A percentile compares a stretch with the other conserved stretches of the same genome.
Evolutionary conservation across 2,888 invertebrate genomes (phyloP).

Genomic region (Augiades crinisus): DNA sequence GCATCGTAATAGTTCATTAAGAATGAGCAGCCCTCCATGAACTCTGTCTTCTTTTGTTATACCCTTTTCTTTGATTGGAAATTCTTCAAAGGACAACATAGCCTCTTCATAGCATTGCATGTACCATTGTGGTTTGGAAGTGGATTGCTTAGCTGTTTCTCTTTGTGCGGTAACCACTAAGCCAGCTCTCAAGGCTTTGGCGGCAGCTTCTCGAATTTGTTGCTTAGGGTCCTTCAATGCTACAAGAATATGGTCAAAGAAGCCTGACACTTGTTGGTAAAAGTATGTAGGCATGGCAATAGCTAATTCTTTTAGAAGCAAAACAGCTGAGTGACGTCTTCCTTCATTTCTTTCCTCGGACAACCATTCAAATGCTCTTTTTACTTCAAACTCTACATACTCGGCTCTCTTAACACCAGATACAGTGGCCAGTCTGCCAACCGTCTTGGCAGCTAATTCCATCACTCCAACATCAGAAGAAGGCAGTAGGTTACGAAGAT

Average conservation of each 20-base stretch:
- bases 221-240: conserved; percentile 96
- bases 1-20: conserved; percentile 96
- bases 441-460: conserved; percentile 97
- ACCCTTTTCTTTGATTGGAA: conserved; percentile 85
- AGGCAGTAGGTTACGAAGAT: conserved; percentile 93
- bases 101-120: conserved; percentile 97
- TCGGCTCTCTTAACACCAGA: conserved; percentile 97
- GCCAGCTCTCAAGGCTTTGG: conserved; percentile 96
- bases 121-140: conserved; percentile 94
- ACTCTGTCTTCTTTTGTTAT: conserved; percentile 93
- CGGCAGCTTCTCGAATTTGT: conserved; percentile 94
- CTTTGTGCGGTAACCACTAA: conserved; percentile 97
- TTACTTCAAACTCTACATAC: conserved; percentile 99
- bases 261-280: conserved; percentile 95
- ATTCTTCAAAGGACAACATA: conserved; percentile 88
- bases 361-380: conserved; percentile 97
- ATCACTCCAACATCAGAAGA: conserved; percentile 96
- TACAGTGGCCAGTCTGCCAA: conserved; percentile 94
- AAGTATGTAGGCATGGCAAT: conserved; percentile 98
- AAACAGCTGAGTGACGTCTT: conserved; percentile 94
- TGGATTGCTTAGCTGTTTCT: conserved; percentile 96
- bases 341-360: conserved; percentile 95
- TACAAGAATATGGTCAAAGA: conserved; percentile 96
- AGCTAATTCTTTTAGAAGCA: conserved; percentile 96
- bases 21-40: conserved; percentile 94